phyloP scores from a whole-genome alignment of 2,113 vertebrate species.

The Siniperca chuatsi region DNA sequence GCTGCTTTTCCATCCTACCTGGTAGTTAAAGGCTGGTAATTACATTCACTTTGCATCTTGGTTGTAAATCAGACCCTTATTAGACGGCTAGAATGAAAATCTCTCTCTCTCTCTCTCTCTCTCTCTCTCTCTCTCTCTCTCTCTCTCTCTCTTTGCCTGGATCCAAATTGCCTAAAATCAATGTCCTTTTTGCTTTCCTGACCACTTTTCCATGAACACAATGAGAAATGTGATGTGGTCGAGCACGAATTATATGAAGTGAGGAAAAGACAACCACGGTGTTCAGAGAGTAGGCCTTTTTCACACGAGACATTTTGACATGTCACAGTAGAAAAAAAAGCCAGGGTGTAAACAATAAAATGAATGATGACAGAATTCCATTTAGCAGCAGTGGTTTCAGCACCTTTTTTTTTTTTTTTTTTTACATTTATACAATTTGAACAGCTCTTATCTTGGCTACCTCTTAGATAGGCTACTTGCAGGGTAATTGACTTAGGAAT shows the following conservation, averaged over 20 bases:
- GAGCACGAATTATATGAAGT: conserved; percentile 1
- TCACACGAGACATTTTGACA: background rate
- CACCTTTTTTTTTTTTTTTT: background rate
- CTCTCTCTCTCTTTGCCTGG: conserved; percentile 1
- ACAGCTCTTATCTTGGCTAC: conserved; percentile 27
- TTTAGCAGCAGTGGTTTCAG: conserved; percentile 9
- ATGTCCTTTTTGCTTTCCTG: conserved; percentile 40
- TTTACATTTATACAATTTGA: conserved; percentile 27
- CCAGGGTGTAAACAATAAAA: background rate
- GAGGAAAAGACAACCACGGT: background rate
- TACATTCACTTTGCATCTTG: conserved; percentile 65
- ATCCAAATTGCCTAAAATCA: conserved; percentile 54
- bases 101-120: background rate
- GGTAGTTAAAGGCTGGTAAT: conserved; percentile 63
- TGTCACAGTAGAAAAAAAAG: background rate
- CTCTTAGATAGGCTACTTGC: conserved; percentile 17
- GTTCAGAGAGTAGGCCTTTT: background rate
- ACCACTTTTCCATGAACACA: conserved; percentile 47
- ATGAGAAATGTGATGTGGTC: conserved; percentile 4
- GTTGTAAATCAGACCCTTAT: conserved; percentile 66
- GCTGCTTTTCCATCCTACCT: conserved; percentile 34
- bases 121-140: background rate
- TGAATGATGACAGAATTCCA: background rate
- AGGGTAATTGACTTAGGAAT: conserved; percentile 47
- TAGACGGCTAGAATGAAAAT: conserved; percentile 52